Evolutionary conservation across 2,797 vertebrate genomes (phyloP), one percentile per base, ranked within the genome.

Genomic region (Euthynnus affinis): DNA sequence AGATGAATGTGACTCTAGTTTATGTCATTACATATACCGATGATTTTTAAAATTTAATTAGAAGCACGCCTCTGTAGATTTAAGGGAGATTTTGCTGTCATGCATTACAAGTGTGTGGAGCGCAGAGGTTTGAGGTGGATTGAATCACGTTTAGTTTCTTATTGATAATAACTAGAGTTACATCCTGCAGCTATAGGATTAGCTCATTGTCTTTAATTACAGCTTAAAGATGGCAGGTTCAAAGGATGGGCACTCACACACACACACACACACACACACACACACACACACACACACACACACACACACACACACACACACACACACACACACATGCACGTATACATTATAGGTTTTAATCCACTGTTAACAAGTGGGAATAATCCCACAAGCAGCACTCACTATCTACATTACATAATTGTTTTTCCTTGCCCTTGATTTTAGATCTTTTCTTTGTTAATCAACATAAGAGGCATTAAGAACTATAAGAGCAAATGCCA

Each of bases 181-280:
- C 56, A 44, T 78, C 78, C 76, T 87, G 64, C 62, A 85, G 74
- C 79, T 76, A 58, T 78, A 65, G 74, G 90, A 93, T 94, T 87
- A 91, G 76, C 66, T 80, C 67, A 82, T 77, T 90, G 88, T 88
- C 87, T 93, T 93, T 87, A 89, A 92, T 93, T 89, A 85, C 74
- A 86, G 61, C 25, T 89, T 76, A 82, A 80, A 87, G 44, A 40
- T 71, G 71, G 22, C 51, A 74, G 23, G 10, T 27, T 76, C 32
- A 67, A 42, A 57, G 27, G 13, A 74, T 63, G 10, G 15, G 70
- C 68, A 55, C 62, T 70, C 32, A 66, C 68, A 61, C 14, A 27
- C 46, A 48, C 46, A 4, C 9, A 9, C 37, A 13, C 37, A 40
- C 9, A 40, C 27, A 27, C 27, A 27, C 27, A 20, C 34, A 58